Evolutionary conservation across 2,888 invertebrate genomes (phyloP).

Genomic region (Colostygia pectinataria): DNA sequence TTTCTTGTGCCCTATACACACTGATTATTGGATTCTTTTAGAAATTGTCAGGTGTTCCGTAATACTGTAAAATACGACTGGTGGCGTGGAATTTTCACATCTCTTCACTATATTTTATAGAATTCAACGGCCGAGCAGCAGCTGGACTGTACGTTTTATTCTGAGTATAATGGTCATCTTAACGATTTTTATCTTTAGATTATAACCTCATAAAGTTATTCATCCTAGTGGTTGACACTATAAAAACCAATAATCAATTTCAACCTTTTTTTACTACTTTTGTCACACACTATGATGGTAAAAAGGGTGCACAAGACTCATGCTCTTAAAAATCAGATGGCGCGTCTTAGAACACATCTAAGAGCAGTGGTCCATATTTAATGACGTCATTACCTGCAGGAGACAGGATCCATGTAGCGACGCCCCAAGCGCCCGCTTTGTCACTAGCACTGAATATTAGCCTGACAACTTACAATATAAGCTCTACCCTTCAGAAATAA

Average conservation of each 20-base stretch:
- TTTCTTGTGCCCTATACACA: conserved; percentile 31
- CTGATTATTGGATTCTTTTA: conserved; percentile 31
- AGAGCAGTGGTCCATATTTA: conserved; percentile 67
- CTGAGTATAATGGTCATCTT: too few relatives aligned
- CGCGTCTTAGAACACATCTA: conserved; percentile 19
- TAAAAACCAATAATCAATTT: too few relatives aligned
- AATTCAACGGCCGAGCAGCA: neutral
- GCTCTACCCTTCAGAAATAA: neutral
- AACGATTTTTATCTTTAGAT: too few relatives aligned
- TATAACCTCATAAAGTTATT: too few relatives aligned
- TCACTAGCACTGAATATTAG: conserved; percentile 39
- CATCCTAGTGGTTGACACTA: too few relatives aligned
- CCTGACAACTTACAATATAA: conserved; percentile 22
- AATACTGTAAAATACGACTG: too few relatives aligned
- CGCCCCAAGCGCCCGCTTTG: conserved; percentile 51
- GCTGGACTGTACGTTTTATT: too few relatives aligned
- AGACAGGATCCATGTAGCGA: conserved; percentile 56
- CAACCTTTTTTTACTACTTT: too few relatives aligned
- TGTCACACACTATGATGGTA: too few relatives aligned
- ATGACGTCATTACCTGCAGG: conserved; percentile 77
- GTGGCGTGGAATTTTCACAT: conserved; percentile 9
- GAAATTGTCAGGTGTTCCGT: conserved; percentile 27
- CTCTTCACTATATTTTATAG: neutral
- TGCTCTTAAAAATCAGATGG: conserved; percentile 10
- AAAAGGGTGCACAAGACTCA: neutral